These are phyloP conservation scores for Xyliphius kryptos DNA, from an alignment of 2,113 vertebrate species.

Conservation along the genomic window DNA sequence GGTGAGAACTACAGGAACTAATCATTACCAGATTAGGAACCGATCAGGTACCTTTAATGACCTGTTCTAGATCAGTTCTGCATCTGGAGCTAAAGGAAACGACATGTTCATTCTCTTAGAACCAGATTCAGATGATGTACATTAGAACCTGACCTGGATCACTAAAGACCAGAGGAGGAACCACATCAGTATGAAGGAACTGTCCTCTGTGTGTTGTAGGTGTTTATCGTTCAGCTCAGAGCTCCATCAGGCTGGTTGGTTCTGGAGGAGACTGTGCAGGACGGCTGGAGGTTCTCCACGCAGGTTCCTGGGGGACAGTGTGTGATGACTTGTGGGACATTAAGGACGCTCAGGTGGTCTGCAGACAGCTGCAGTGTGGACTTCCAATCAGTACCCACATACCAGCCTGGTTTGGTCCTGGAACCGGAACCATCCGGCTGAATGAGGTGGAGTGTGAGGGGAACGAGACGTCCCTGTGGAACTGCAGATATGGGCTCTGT, in stretches of 20 bases:
- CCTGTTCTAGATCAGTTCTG: no score
- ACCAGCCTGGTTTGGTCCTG: constrained; percentile 34
- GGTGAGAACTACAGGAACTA: not conserved
- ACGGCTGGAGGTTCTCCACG: constrained; percentile 36
- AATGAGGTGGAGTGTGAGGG: constrained; percentile 43
- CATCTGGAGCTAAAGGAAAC: no score
- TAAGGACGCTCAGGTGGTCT: constrained; percentile 38
- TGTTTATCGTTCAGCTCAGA: constrained; percentile 5
- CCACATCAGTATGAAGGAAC: not conserved
- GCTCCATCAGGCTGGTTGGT: constrained; percentile 26
- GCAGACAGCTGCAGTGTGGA: constrained; percentile 42
- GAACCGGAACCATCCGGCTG: constrained; percentile 38
- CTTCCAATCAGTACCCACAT: constrained; percentile 14
- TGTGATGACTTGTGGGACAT: constrained; percentile 39
- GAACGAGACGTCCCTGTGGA: constrained; percentile 32
- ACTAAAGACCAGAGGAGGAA: no score
- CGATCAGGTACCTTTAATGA: not conserved
- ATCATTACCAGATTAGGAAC: not conserved
- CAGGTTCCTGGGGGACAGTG: constrained; percentile 39
- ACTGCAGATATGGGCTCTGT: constrained; percentile 28
- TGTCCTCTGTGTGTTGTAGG: not conserved
- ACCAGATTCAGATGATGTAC: no score
- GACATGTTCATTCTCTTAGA: no score
- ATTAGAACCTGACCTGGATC: no score
- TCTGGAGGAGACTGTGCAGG: constrained; percentile 29